A percentile compares a stretch with the other conserved stretches of the same genome.
These are phyloP conservation scores for Thymallus thymallus DNA, from an alignment of 2,113 vertebrate species.

Conservation along the genomic window DNA sequence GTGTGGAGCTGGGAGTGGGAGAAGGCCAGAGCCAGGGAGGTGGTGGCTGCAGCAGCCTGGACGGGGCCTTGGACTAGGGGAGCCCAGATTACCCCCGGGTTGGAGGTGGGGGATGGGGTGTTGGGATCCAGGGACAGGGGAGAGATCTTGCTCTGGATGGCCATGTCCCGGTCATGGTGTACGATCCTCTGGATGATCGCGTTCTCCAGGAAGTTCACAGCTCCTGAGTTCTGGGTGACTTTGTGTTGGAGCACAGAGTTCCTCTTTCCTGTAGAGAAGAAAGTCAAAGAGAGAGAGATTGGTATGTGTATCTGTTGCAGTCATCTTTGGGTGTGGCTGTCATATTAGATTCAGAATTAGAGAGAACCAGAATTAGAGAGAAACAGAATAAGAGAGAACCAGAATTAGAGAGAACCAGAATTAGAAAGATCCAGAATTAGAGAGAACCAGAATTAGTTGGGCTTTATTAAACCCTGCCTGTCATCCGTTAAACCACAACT, in stretches of 20 bases:
- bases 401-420: no score
- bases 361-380: no score
- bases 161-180: slow-evolving; percentile 97
- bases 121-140: slow-evolving; percentile 43
- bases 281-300: slow-evolving; percentile 10
- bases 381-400: no score
- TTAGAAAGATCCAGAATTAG: no score
- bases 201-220: slow-evolving; percentile 92
- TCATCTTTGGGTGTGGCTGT: no score
- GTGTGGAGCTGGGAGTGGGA: slow-evolving; percentile 80
- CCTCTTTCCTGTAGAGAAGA: slow-evolving; percentile 83
- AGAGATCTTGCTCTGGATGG: slow-evolving; percentile 50
- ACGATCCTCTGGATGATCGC: slow-evolving; percentile 99
- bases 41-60: slow-evolving; percentile 92
- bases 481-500: background rate
- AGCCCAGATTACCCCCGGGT: slow-evolving; percentile 85
- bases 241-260: slow-evolving; percentile 94
- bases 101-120: slow-evolving; percentile 75
- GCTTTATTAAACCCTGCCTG: background rate
- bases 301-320: no score
- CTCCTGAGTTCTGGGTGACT: slow-evolving; percentile 93
- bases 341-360: no score
- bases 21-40: slow-evolving; percentile 89
- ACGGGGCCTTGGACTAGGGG: slow-evolving; percentile 91
- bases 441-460: no score